A percentile compares a stretch with the other conserved stretches of the same genome.
Evolutionary conservation across 2,888 invertebrate species (phyloP).

Genomic region (Unio pictorum): DNA sequence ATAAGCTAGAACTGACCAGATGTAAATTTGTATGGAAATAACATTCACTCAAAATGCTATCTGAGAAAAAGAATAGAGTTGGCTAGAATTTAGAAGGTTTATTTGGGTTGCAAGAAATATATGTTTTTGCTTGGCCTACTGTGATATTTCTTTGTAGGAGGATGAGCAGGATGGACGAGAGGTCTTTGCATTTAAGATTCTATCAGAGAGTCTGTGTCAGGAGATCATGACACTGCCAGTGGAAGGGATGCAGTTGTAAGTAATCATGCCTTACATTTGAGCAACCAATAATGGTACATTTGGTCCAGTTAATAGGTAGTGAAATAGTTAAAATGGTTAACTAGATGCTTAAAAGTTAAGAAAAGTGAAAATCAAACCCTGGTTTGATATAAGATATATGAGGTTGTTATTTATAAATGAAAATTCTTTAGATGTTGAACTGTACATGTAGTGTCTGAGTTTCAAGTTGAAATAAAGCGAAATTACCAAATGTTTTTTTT

Average conservation of each 20-base stretch:
- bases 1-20: too few species aligned
- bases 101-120: background rate
- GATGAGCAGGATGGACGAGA: constrained; percentile 51
- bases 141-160: constrained; percentile 21
- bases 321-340: too few species aligned
- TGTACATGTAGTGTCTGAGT: too few species aligned
- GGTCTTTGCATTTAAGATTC: constrained; percentile 52
- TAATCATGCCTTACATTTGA: background rate
- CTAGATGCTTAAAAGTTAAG: background rate
- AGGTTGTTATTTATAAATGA: too few species aligned
- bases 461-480: too few species aligned
- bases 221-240: constrained; percentile 47
- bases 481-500: too few species aligned
- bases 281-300: too few species aligned
- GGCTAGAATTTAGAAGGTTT: background rate
- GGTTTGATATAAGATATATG: background rate
- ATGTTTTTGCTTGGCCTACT: background rate
- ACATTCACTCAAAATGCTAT: background rate
- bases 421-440: too few species aligned
- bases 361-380: background rate
- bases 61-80: background rate
- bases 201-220: constrained; percentile 53
- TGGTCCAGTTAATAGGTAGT: too few species aligned
- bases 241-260: constrained; percentile 59
- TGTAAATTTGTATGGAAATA: too few species aligned